Evolutionary conservation across 2,113 vertebrate species (phyloP).

Genomic region (Alaudala cheleensis): DNA sequence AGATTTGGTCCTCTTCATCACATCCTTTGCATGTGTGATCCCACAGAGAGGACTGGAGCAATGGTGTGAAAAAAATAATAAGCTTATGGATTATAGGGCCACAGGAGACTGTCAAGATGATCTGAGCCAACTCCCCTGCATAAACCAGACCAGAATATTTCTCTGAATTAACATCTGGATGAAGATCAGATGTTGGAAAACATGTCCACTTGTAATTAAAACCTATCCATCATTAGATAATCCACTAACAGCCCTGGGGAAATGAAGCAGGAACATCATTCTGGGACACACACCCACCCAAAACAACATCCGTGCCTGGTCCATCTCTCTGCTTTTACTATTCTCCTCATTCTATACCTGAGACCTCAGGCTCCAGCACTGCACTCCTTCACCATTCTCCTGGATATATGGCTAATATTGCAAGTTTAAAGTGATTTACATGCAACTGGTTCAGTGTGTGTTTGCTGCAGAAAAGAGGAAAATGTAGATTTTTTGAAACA

Average conservation of each 20-base stretch:
- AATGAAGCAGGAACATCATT: not conserved
- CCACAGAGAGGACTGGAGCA: not conserved
- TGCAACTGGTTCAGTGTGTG: not conserved
- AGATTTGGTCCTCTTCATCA: not conserved
- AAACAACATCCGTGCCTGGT: not conserved
- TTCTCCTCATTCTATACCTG: not conserved
- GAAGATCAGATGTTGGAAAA: conserved; percentile 10
- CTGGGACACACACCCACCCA: not conserved
- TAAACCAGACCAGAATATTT: not conserved
- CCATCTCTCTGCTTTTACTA: not conserved
- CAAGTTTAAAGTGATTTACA: not conserved
- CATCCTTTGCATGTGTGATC: not conserved
- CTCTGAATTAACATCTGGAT: conserved; percentile 22
- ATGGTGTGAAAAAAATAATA: too few species aligned
- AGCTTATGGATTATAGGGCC: not conserved
- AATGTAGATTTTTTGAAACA: not conserved
- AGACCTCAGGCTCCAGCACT: not conserved
- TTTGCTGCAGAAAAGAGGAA: not conserved
- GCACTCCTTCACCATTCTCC: not conserved
- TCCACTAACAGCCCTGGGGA: not conserved
- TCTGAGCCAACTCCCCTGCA: not conserved
- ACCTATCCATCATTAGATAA: not conserved
- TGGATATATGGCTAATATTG: not conserved
- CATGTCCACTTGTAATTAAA: not conserved
- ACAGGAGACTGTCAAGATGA: not conserved